Base-by-base conservation (phyloP, 2,888 invertebrate species). In the Alitta virens region DNA sequence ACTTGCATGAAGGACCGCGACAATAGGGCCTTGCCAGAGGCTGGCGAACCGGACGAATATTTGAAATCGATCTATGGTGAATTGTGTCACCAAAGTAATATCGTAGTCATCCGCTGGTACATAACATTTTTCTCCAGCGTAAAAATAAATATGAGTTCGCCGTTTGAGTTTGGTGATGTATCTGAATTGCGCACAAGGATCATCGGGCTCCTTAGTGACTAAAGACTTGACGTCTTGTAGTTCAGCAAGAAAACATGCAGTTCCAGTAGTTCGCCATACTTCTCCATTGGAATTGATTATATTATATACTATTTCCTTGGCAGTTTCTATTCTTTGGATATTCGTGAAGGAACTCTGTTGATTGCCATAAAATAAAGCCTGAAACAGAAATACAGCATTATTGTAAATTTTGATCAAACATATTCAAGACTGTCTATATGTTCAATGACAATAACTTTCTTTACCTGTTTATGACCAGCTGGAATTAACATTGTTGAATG, bases 61-160 rank as follows among this genome's bases (percentile, higher is more conserved):
- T 21, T n/a, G 33, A 24, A 66, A 58, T 25, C 66, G 56, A 51
- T 66, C 62, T 16, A 63, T 27, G n/a, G 63, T 63, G 26, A 55
- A 51, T 25, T 60, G 60, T n/a, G 60, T 60, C n/a, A 60, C 43
- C 26, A 60, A 33, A n/a, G 43, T 54, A 2, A 60, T 43, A 14
- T 54, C 60, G 23, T 26, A 12, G 16, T 5, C 27, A 25, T 5
- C 24, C 2, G 21, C 16, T 1, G 59, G 38, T 1, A 23, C 21
- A 16, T 9, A 46, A 18, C 7, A 21, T 46, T 18, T 18, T 18
- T 5, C 7, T 18, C 46, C 21, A 9, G 46, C n/a, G n/a, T 18
- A 18, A 21, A 46, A 46, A 18, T n/a, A 9, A 46, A 21, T 46
- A n/a, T 46, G 46, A 46, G 46, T 46, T 46, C 46, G n/a, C 3